phyloP scores from a whole-genome alignment of 2,113 vertebrate genomes.

The Bos taurus region DNA sequence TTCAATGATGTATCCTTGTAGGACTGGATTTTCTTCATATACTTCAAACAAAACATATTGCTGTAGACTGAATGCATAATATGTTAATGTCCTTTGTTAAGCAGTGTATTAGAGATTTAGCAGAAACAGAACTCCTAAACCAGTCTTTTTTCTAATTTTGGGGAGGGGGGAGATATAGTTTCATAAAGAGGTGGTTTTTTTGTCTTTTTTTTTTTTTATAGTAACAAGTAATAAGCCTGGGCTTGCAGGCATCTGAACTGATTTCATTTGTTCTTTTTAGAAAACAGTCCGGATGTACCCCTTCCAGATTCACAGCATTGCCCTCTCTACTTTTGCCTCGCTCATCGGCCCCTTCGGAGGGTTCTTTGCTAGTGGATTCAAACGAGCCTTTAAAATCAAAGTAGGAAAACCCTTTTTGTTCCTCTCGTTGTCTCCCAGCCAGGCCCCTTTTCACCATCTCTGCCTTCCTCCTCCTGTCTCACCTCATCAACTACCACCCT shows the following conservation, averaged over 20 bases:
- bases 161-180: not conserved
- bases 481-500: not conserved
- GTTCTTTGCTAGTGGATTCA: conserved; percentile 98
- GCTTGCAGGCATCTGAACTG: not conserved
- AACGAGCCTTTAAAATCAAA: conserved; percentile 99
- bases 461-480: not conserved
- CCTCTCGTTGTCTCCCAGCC: too few relatives aligned
- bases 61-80: not conserved
- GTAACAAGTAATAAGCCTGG: not conserved
- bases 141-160: not conserved
- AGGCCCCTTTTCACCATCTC: not conserved
- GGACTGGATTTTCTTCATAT: not conserved
- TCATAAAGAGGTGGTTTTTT: not conserved
- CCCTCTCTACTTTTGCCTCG: conserved; percentile 95
- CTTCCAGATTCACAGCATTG: conserved; percentile 99
- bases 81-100: not conserved
- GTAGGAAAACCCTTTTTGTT: conserved; percentile 71
- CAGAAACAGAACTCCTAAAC: not conserved
- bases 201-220: not conserved
- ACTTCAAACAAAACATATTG: not conserved
- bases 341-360: conserved; percentile 97
- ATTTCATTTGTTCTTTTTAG: conserved; percentile 72
- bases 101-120: not conserved
- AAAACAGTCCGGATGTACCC: conserved; percentile 93
- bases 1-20: not conserved